Percentiles rank a stretch among this genome's conserved stretches.
Conservation (phyloP, 2,888 invertebrate species). For the Eudemis profundana region DNA sequence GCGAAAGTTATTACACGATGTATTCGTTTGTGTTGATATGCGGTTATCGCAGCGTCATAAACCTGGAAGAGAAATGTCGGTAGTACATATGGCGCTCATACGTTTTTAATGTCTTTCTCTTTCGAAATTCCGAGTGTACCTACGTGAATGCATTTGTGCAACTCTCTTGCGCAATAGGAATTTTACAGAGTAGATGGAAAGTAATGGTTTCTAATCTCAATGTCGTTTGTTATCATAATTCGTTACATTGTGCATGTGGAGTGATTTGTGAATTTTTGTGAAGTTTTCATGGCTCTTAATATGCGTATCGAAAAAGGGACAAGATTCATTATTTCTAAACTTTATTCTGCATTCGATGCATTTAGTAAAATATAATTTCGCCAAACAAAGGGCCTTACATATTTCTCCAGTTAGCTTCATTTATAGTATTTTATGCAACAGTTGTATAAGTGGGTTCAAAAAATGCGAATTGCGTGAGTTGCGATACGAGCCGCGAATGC, state of each 20-base stretch:
- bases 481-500: no score
- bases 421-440: no score
- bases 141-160: conserved; percentile 58
- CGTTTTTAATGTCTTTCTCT: background rate
- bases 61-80: background rate
- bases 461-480: no score
- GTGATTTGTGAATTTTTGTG: conserved; percentile 21
- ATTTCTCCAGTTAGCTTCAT: no score
- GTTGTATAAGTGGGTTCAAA: no score
- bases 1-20: conserved; percentile 12
- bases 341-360: no score
- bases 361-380: no score
- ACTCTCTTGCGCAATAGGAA: conserved; percentile 67
- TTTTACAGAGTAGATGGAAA: conserved; percentile 67
- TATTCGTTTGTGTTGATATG: conserved; percentile 23
- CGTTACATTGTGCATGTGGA: conserved; percentile 50
- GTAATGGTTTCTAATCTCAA: conserved; percentile 74
- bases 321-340: no score
- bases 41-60: conserved; percentile 23
- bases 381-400: no score
- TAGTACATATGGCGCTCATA: background rate
- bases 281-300: no score
- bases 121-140: conserved; percentile 6
- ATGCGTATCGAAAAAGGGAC: no score
- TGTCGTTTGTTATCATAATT: conserved; percentile 70